Conservation (phyloP, 2,113 vertebrate genomes). For the Arizona elegans region DNA sequence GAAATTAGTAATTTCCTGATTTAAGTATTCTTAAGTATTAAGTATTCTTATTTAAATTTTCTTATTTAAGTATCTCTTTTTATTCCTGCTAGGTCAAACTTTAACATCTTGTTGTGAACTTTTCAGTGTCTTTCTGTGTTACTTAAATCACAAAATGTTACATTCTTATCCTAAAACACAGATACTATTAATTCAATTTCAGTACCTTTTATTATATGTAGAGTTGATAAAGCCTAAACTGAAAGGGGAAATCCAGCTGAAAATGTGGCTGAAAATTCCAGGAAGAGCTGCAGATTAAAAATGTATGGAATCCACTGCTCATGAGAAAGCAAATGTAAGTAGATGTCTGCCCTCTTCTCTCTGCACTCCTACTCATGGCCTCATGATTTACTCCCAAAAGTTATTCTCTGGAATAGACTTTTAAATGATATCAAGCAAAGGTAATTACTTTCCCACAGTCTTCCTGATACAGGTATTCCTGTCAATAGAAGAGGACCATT, state of each 20-base stretch:
- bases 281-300: background rate
- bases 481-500: background rate
- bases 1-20: background rate
- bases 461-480: background rate
- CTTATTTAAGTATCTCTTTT: background rate
- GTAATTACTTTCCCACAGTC: background rate
- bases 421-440: background rate
- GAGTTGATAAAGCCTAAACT: background rate
- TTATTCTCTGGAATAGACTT: background rate
- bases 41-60: background rate
- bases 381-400: background rate
- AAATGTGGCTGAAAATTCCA: background rate
- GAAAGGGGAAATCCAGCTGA: background rate
- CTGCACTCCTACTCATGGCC: background rate
- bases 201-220: background rate
- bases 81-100: background rate
- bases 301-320: background rate
- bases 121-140: background rate
- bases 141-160: background rate
- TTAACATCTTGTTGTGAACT: background rate
- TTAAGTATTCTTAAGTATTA: background rate
- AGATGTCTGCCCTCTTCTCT: background rate
- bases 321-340: background rate
- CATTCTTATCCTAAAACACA: background rate
- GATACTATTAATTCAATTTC: background rate